Evolutionary conservation across 2,113 vertebrate genomes (phyloP).

Genomic region (Sebastes fasciatus): DNA sequence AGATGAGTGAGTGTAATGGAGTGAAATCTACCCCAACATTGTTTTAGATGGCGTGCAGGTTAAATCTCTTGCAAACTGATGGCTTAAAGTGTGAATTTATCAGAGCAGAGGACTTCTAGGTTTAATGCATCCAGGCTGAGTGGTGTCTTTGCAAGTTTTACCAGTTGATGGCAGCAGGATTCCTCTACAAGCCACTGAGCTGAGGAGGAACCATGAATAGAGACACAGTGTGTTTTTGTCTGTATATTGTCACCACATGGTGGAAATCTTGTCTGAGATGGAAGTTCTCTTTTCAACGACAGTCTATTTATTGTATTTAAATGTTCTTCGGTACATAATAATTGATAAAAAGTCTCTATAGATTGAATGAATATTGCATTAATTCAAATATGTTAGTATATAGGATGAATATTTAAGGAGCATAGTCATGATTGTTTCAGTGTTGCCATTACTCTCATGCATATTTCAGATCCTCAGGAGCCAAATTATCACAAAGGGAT

Average conservation of each 20-base stretch:
- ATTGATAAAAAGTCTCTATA: background rate
- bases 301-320: background rate
- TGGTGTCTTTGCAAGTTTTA: constrained; percentile 45
- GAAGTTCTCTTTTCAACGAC: background rate
- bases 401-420: no score
- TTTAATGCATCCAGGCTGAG: constrained; percentile 5
- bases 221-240: background rate
- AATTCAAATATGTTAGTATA: no score
- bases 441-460: background rate
- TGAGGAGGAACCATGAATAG: background rate
- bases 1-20: constrained; percentile 17
- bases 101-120: constrained; percentile 8
- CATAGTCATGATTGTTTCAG: no score
- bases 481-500: background rate
- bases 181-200: constrained; percentile 30
- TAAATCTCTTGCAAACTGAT: constrained; percentile 39
- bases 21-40: constrained; percentile 33
- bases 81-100: constrained; percentile 29
- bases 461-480: no score
- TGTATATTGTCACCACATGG: background rate
- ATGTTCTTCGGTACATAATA: background rate
- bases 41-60: constrained; percentile 39
- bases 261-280: background rate
- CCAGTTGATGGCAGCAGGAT: constrained; percentile 73
- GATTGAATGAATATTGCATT: background rate